Conservation (phyloP, 2,113 vertebrate species). For the Lophius piscatorius region DNA sequence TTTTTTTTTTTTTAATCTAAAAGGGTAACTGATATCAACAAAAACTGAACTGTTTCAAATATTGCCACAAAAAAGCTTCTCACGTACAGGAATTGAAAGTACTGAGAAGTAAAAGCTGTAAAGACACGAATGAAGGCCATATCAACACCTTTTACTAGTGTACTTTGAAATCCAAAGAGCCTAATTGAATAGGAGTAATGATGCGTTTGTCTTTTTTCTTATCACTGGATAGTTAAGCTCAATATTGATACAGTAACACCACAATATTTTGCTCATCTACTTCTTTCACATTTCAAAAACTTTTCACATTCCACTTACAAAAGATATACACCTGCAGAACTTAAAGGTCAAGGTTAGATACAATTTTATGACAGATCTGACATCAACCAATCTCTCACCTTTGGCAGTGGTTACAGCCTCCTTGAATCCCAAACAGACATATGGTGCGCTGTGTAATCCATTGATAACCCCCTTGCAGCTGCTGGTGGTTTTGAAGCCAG, state of each 20-base stretch:
- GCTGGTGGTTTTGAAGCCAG: slow-evolving; percentile 78
- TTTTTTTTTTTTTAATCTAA: too few relatives aligned
- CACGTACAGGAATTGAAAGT: background rate
- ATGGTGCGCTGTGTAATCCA: slow-evolving; percentile 83
- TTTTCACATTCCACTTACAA: background rate
- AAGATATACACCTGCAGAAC: background rate
- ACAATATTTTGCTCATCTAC: background rate
- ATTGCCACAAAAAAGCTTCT: too few relatives aligned
- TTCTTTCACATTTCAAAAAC: background rate
- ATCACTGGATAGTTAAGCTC: background rate
- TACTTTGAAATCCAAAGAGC: slow-evolving; percentile 20
- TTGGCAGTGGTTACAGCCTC: slow-evolving; percentile 88
- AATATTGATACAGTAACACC: background rate
- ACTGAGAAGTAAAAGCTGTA: background rate
- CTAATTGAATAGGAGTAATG: slow-evolving; percentile 37
- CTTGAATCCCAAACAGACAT: slow-evolving; percentile 93
- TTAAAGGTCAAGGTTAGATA: background rate
- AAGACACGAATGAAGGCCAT: slow-evolving; percentile 27
- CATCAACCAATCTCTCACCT: slow-evolving; percentile 83
- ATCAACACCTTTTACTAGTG: slow-evolving; percentile 28
- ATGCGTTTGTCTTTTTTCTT: background rate
- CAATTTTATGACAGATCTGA: slow-evolving; percentile 2
- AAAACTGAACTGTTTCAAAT: too few relatives aligned
- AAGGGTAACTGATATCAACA: background rate
- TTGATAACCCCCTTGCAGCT: slow-evolving; percentile 86